Evolutionary conservation across 64 coral and sea anemone species (phyloP).

Genomic region (Dendrophyllia cribrosa): DNA sequence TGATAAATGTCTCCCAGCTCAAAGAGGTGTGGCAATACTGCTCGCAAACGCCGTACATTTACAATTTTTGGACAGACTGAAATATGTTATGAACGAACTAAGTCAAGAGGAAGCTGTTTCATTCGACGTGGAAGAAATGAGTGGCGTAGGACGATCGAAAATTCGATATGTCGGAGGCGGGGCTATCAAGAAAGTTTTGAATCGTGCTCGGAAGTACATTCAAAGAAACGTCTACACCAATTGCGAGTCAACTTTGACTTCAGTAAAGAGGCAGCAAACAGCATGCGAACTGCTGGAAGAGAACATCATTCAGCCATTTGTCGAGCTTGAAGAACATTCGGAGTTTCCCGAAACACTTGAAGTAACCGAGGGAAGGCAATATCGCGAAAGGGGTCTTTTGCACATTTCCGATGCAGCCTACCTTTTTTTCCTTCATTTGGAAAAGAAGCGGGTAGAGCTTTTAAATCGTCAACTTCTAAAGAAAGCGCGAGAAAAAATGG

Average conservation of each 20-base stretch:
- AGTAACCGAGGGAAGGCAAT: slow-evolving; percentile 12
- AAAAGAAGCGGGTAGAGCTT: background rate
- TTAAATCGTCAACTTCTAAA: background rate
- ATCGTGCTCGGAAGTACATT: background rate
- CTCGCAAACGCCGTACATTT: too few species aligned
- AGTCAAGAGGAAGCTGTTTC: background rate
- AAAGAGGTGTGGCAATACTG: too few species aligned
- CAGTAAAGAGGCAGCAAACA: background rate
- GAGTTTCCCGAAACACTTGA: background rate
- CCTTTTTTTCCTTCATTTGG: background rate
- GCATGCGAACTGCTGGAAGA: background rate
- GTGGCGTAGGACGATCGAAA: background rate
- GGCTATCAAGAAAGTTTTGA: background rate
- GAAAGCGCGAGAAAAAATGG: slow-evolving; percentile 1
- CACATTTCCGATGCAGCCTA: slow-evolving; percentile 16
- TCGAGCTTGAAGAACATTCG: too few species aligned
- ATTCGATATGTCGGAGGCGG: slow-evolving; percentile 16
- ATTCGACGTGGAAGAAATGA: slow-evolving; percentile 21
- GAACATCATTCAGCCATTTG: background rate
- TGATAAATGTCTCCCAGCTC: too few species aligned
- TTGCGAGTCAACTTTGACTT: background rate
- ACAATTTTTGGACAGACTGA: too few species aligned
- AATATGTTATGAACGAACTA: too few species aligned
- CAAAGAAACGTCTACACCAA: background rate
- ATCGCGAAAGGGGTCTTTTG: background rate